Evolutionary conservation across 2,797 vertebrate species (phyloP).

Genomic region (Neosilurus mollespiculum): DNA sequence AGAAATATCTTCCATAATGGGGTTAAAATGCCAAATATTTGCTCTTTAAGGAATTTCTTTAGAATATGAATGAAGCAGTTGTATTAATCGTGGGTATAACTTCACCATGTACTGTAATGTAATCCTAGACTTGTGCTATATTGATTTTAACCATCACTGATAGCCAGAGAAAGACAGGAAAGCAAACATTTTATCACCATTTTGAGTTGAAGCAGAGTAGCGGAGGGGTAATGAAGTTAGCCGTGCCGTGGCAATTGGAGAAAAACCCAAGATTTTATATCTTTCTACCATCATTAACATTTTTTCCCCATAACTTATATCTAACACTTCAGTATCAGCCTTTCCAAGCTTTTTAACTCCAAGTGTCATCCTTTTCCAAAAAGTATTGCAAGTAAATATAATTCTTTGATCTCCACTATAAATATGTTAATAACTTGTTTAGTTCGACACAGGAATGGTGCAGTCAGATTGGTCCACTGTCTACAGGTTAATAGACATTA

Average conservation of each 20-base stretch:
- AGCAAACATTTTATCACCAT: neutral
- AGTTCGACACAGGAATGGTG: neutral
- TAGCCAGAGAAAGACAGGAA: neutral
- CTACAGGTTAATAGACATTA: no score
- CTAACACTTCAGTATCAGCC: neutral
- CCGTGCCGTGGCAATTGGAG: neutral
- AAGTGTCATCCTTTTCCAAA: neutral
- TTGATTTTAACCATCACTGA: neutral
- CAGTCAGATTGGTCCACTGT: no score
- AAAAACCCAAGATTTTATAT: neutral
- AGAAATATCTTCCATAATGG: neutral
- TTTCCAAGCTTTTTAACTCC: neutral
- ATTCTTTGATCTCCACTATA: neutral
- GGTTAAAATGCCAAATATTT: neutral
- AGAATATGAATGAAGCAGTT: neutral
- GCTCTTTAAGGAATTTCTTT: neutral
- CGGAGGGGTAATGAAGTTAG: neutral
- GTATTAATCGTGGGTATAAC: neutral
- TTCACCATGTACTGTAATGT: neutral
- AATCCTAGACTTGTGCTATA: neutral
- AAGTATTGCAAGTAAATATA: neutral
- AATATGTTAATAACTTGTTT: neutral
- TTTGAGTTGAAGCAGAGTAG: neutral
- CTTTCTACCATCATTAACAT: neutral
- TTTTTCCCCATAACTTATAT: neutral